A percentile compares a stretch with the other conserved stretches of the same genome.
phyloP scores from a whole-genome alignment of 1,140 invertebrate species.

The Acarapis woodi region DNA sequence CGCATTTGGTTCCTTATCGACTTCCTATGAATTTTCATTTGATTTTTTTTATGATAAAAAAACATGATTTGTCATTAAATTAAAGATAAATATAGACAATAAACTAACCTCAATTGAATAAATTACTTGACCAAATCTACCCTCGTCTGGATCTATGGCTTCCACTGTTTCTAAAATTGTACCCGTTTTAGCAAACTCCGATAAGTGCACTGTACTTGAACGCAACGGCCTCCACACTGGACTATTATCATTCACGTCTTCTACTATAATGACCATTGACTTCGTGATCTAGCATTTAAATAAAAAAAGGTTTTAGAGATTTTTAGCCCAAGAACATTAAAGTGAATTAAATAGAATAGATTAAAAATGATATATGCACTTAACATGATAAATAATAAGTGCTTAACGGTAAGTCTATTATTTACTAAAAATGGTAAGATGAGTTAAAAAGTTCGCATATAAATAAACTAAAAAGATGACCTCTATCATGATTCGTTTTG shows the following conservation, averaged over 20 bases:
- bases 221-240: slow-evolving; percentile 59
- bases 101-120: slow-evolving; percentile 14
- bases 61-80: neutral
- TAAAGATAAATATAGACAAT: neutral
- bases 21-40: neutral
- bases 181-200: slow-evolving; percentile 29
- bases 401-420: too few relatives aligned
- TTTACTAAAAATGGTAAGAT: too few relatives aligned
- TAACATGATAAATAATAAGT: too few relatives aligned
- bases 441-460: too few relatives aligned
- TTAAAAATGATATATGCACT: too few relatives aligned
- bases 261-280: slow-evolving; percentile 37
- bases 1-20: slow-evolving; percentile 21
- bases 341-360: too few relatives aligned
- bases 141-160: slow-evolving; percentile 60
- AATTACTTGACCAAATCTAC: slow-evolving; percentile 54
- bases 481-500: too few relatives aligned
- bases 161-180: slow-evolving; percentile 40
- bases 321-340: too few relatives aligned
- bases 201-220: slow-evolving; percentile 32
- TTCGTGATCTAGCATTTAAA: slow-evolving; percentile 42
- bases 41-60: neutral
- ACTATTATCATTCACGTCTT: slow-evolving; percentile 58
- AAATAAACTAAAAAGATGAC: too few relatives aligned
- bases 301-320: too few relatives aligned